Percentiles rank a stretch among this genome's conserved stretches.
These are phyloP conservation scores for Rousettus madagascariensis DNA, from an alignment of 2,797 vertebrate species.

Conservation along the genomic window DNA sequence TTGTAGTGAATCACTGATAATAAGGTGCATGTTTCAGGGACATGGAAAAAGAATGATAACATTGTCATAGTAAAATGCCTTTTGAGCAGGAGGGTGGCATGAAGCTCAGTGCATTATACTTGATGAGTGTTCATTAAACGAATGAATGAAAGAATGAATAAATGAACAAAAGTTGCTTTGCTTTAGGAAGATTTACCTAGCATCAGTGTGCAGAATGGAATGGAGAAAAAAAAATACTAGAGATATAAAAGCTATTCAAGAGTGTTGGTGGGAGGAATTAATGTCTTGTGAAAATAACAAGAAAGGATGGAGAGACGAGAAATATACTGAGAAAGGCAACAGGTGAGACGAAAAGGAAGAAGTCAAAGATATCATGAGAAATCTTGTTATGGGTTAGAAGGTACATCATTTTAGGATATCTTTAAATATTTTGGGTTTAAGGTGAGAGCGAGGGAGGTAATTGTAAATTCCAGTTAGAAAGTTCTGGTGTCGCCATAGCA, in stretches of 20 bases:
- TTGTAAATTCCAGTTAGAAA: neutral
- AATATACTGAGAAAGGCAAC: neutral
- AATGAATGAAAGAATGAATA: neutral
- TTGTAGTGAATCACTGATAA: neutral
- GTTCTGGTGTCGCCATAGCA: neutral
- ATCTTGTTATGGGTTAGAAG: neutral
- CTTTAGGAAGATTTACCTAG: conserved; percentile 5
- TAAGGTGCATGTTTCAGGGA: neutral
- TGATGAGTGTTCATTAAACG: neutral
- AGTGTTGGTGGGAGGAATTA: neutral
- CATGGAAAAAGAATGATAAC: neutral
- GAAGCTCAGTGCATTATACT: neutral
- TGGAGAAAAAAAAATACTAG: neutral
- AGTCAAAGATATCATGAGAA: neutral
- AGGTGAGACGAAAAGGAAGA: neutral
- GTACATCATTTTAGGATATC: neutral
- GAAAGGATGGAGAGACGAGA: neutral
- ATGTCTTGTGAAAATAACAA: neutral
- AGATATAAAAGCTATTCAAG: neutral
- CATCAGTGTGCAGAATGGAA: neutral
- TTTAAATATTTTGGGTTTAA: neutral
- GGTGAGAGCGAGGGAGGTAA: neutral
- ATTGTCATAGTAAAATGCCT: neutral
- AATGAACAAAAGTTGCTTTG: neutral
- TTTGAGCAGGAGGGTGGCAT: neutral